Evolutionary conservation across 2,113 vertebrate genomes (phyloP), one percentile per base, ranked within the genome.

Genomic region (Prionailurus bengalensis): DNA sequence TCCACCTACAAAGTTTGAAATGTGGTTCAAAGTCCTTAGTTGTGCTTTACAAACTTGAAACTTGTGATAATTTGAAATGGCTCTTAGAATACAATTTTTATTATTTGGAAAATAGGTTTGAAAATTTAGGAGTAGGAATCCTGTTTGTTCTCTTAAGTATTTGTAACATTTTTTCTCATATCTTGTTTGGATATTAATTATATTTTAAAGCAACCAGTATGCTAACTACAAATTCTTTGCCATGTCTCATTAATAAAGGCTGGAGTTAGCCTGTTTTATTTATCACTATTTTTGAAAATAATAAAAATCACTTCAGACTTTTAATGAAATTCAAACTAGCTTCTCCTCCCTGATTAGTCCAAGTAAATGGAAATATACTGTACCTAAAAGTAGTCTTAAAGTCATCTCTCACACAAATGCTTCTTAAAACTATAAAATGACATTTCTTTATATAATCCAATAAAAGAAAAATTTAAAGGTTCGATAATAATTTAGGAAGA

Each of bases 51-150:
- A 58, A 91, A 87, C 79, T 39, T 96, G 23, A 92, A 79, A 89
- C 27, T 86, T 93, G 7, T 31, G n/a, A 82, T 19, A 39, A 92
- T 89, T 97, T 61, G 27, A 91, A 92, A 79, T 89, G 21, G 11
- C 86, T 95, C 29, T 95, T 79, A 66, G 97, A 92, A 95, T 78
- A 33, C 29, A 70, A 51, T 93, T 95, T 97, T 63, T 53, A 82
- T 4, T 96, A 58, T 84, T 88, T 81, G 5, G 27, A 87, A 97
- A 68, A 45, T 66, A 91, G 55, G 0, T 25, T 73, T 87, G 25
- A 95, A 95, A 94, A 94, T 73, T 89, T 61, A 91, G 80, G 39
- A 88, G 29, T 55, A 95, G 61, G 4, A 93, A 95, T 96, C 14
- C 36, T 66, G 4, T 73, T 89, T 86, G 45, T 82, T 93, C 45